Base-by-base conservation (phyloP, 2,797 vertebrate genomes). In the Zenarchopterus dispar region DNA sequence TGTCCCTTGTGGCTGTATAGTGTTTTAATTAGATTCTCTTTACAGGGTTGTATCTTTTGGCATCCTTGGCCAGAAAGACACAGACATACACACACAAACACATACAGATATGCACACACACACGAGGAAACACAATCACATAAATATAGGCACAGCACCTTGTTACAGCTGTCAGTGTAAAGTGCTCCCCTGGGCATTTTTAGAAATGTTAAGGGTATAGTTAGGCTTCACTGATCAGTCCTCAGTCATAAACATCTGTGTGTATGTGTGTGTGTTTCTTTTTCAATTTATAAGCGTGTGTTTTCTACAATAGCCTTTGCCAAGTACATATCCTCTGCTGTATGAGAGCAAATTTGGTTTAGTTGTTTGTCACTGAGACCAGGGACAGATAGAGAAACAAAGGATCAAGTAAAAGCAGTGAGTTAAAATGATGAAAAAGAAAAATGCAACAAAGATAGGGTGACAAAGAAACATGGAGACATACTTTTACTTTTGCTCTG, bases 1-100 rank as follows among this genome's bases (percentile, higher is more conserved):
- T 58, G 72, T 87, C 85, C 80, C 90, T 84, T 16, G 77, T 89
- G 89, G 88, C 79, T 74, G 57, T 68, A 74, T 79, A 66, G 85
- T 82, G 78, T 87, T 90, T 89, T 89, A 92, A 92, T 92, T 90
- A 86, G 76, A 89, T 89, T 89, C 77, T 88, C 82, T 89, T 89
- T 92, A 90, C 74, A 66, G 80, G 80, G 87, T 78, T 86, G 80
- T 90, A 87, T 90, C 81, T 85, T 89, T 84, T 87, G 82, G 80
- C 84, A 88, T 88, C 75, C 71, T 77, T 83, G 86, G 84, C 86
- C 80, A 57, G 73, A 67, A 57, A 68, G 10, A n/a, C 70, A 21
- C 61, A 44, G 67, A 51, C 61, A 26, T 60, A 19, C 61, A 44
- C 69, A 49, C 60, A 26, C 62, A 5, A 6, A 31, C 31, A 16